Evolutionary conservation across 1,140 invertebrate genomes (phyloP), one percentile per base, ranked within the genome.

Genomic region (Drosophila baimaii): DNA sequence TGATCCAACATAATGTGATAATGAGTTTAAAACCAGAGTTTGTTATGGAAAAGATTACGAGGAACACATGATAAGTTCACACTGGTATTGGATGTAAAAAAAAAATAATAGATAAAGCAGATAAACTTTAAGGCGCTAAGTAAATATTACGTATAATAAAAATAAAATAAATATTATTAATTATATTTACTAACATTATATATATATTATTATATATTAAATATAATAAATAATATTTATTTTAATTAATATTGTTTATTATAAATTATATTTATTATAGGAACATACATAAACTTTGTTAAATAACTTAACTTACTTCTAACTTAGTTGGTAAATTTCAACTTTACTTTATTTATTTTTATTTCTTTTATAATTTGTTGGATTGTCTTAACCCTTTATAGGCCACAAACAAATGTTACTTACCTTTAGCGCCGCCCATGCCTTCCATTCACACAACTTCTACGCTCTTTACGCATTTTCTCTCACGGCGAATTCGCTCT

Each of bases 361-460:
- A n/a, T 6, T 31, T 51, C 1, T 19, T 3, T 19, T 31, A 51
- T 19, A 8, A 4, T 8, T 13, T 19, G 6, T 49, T 29, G 9
- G 12, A 12, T 12, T 31, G 2, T 27, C 5, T 21, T 2, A 37
- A 9, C 43, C 33, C 29, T 12, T 17, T 25, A 13, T 31, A 10
- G 0, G 3, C 27, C 12, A 15, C 12, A 9, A 0, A 0, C 10
- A 13, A 31, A 15, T 9, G 3, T 21, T 15, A 2, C 0, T 1
- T 17, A 27, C 29, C 17, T 10, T 10, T 2, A 27, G 9, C 55
- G 35, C 17, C 78, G 58, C 5, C 77, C 43, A 51, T 80, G 78
- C 10, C 35, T 23, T 21, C 7, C 68, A 71, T 71, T 71, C 68
- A 51, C n/a, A 43, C 62, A 19, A 19, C 21, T 51, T 29, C 4